phyloP scores from a whole-genome alignment of 2,797 vertebrate species.

The Acestrorhynchus altus region DNA sequence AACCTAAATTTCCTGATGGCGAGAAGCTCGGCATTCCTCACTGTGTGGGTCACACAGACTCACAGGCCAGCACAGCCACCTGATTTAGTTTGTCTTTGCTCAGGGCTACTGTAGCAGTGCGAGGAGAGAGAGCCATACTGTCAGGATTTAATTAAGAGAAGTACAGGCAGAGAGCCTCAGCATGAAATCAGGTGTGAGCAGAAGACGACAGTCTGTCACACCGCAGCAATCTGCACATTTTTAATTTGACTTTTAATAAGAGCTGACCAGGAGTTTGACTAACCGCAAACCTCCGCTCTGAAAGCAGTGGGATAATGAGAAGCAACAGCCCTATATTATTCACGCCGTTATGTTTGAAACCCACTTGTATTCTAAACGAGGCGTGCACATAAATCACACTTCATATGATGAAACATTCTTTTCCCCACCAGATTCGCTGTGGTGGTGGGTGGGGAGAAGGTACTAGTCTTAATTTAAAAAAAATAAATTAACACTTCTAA shows the following conservation, averaged over 20 bases:
- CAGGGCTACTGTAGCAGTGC: conserved; percentile 16
- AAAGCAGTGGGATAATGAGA: conserved; percentile 22
- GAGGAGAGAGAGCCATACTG: conserved; percentile 40
- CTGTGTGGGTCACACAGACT: not conserved
- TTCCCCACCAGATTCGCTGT: not conserved
- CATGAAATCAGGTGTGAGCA: conserved; percentile 31
- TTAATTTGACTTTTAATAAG: conserved; percentile 45
- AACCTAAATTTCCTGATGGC: not conserved
- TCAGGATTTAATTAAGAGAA: conserved; percentile 49
- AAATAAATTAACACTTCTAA: too few relatives aligned
- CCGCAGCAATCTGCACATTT: conserved; percentile 6
- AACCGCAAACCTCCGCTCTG: conserved; percentile 17
- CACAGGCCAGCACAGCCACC: conserved; percentile 20
- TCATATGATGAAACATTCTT: not conserved
- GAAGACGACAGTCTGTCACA: conserved; percentile 40
- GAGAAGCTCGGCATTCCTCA: not conserved
- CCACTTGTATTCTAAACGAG: not conserved
- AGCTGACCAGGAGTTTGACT: conserved; percentile 28
- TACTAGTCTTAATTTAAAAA: too few relatives aligned
- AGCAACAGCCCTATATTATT: conserved; percentile 7
- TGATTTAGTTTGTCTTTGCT: conserved; percentile 38
- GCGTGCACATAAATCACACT: not conserved
- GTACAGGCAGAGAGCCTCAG: conserved; percentile 41
- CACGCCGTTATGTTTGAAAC: not conserved
- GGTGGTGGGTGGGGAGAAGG: too few relatives aligned